Evolutionary conservation across 2,888 invertebrate genomes (phyloP).

Genomic region (Mesodorylaimus sp.): DNA sequence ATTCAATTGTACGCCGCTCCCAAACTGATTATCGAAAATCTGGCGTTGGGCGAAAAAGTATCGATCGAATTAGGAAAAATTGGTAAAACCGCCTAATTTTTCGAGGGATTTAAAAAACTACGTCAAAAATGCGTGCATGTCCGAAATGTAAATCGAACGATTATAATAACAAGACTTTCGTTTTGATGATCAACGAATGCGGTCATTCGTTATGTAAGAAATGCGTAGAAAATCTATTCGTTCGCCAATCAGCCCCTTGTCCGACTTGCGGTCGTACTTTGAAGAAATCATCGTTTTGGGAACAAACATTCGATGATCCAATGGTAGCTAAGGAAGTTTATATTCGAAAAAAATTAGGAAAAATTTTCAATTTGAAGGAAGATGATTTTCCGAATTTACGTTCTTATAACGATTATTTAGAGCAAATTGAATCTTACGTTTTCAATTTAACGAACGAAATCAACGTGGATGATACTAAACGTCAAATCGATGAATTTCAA

Average conservation of each 20-base stretch:
- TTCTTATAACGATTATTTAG: constrained; percentile 88
- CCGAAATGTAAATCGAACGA: constrained; percentile 89
- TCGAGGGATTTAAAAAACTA: background rate
- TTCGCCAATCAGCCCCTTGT: constrained; percentile 87
- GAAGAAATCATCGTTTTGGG: constrained; percentile 67
- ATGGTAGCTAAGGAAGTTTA: constrained; percentile 92
- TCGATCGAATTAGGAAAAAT: background rate
- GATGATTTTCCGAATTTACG: constrained; percentile 65
- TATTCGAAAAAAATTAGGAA: constrained; percentile 63
- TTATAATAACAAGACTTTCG: constrained; percentile 83
- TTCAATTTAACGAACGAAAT: constrained; percentile 74
- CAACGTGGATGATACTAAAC: constrained; percentile 68
- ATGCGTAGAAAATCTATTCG: constrained; percentile 83
- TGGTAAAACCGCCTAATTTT: background rate
- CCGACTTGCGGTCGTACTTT: constrained; percentile 78
- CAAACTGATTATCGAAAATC: constrained; percentile 21
- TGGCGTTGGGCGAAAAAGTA: constrained; percentile 5
- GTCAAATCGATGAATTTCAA: constrained; percentile 71
- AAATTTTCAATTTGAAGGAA: constrained; percentile 41
- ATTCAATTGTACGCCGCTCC: constrained; percentile 18
- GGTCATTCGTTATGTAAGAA: constrained; percentile 93
- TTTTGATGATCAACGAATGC: constrained; percentile 92
- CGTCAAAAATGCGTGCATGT: constrained; percentile 45
- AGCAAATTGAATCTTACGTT: constrained; percentile 76
- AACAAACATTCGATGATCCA: constrained; percentile 88